Percentiles rank a stretch among this genome's conserved stretches.
Evolutionary conservation across 1,140 invertebrate genomes (phyloP).

Genomic region (Zaprionus ghesquierei): DNA sequence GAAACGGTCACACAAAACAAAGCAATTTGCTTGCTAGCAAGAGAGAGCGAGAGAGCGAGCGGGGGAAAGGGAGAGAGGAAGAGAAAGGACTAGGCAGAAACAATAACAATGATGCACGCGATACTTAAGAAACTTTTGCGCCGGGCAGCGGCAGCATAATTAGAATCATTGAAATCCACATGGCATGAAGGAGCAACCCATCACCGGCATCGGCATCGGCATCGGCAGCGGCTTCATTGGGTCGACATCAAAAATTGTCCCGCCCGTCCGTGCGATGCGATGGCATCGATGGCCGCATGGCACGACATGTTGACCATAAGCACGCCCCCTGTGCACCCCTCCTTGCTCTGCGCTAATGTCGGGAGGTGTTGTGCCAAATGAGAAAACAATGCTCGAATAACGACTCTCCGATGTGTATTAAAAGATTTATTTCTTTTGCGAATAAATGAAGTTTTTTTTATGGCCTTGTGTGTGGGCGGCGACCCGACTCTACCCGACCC

Average conservation of each 20-base stretch:
- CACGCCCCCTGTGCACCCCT: background rate
- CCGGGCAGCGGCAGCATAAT: constrained; percentile 61
- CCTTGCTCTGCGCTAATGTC: background rate
- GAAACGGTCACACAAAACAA: constrained; percentile 56
- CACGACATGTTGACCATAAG: constrained; percentile 45
- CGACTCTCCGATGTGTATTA: constrained; percentile 81
- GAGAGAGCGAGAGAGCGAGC: background rate
- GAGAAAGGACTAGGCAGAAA: constrained; percentile 39
- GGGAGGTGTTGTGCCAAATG: constrained; percentile 73
- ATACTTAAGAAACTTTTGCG: constrained; percentile 76
- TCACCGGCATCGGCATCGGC: background rate
- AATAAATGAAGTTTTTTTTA: constrained; percentile 77
- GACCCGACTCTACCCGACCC: too few species aligned
- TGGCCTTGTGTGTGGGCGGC: constrained; percentile 32
- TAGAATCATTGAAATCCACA: constrained; percentile 74
- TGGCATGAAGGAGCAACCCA: constrained; percentile 20
- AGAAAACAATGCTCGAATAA: constrained; percentile 80
- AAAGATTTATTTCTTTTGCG: constrained; percentile 81
- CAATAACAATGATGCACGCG: constrained; percentile 77
- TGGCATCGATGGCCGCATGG: constrained; percentile 36
- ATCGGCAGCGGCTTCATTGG: constrained; percentile 45
- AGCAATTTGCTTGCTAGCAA: constrained; percentile 28
- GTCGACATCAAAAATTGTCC: constrained; percentile 48
- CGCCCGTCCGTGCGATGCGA: too few species aligned
- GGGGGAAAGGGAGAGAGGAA: background rate